Conservation (phyloP, 2,113 vertebrate genomes). For the Hippocampus comes region DNA sequence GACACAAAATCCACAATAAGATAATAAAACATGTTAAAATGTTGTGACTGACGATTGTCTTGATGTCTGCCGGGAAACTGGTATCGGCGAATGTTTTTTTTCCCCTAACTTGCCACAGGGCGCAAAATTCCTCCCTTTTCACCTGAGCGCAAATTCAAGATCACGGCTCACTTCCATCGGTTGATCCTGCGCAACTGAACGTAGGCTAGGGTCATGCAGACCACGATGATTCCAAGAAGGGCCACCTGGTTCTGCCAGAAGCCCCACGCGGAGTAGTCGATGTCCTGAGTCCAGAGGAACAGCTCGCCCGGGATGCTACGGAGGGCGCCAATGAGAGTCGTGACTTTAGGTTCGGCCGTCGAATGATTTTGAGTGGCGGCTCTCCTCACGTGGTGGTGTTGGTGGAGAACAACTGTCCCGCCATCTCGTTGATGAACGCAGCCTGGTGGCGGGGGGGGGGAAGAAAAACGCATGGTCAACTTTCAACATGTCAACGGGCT, state of each 20-base stretch:
- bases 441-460: constrained; percentile 61
- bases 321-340: constrained; percentile 17
- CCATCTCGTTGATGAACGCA: constrained; percentile 69
- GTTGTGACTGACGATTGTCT: no score
- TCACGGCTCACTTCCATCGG: constrained; percentile 70
- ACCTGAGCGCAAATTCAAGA: neutral
- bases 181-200: constrained; percentile 71
- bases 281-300: constrained; percentile 56
- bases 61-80: no score
- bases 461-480: neutral
- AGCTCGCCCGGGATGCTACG: constrained; percentile 67
- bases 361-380: neutral
- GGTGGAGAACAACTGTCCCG: constrained; percentile 58
- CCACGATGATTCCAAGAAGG: constrained; percentile 63
- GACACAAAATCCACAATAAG: no score
- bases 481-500: constrained; percentile 19
- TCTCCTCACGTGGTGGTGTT: constrained; percentile 45
- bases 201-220: constrained; percentile 70
- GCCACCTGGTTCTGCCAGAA: constrained; percentile 80
- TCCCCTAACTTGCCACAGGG: no score
- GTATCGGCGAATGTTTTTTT: no score
- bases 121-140: neutral
- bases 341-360: neutral
- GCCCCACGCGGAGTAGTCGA: constrained; percentile 76
- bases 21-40: no score